phyloP scores from a whole-genome alignment of 1,140 invertebrate species.

The Diuraphis noxia region DNA sequence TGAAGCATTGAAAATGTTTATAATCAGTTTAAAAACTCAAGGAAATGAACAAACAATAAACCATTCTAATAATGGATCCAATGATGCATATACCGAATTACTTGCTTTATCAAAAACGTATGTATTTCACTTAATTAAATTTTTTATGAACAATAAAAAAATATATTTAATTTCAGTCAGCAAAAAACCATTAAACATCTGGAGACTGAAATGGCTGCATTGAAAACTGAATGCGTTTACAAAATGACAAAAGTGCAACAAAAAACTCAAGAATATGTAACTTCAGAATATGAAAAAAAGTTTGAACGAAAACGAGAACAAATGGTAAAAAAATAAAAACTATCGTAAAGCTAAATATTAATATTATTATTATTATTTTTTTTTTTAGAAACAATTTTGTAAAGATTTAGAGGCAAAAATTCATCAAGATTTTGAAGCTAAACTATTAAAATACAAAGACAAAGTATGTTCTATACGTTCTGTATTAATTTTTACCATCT shows the following conservation, averaged over 20 bases:
- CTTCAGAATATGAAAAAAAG: constrained; percentile 48
- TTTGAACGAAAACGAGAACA: constrained; percentile 47
- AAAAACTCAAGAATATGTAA: constrained; percentile 48
- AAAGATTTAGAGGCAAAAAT: constrained; percentile 41
- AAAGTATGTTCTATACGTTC: constrained; percentile 16
- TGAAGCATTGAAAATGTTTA: constrained; percentile 48
- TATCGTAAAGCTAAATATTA: background rate
- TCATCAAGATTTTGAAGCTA: constrained; percentile 46
- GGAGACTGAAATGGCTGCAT: constrained; percentile 6
- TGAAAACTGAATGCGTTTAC: constrained; percentile 28
- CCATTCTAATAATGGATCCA: background rate
- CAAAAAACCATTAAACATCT: constrained; percentile 22
- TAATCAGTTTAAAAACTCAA: constrained; percentile 34
- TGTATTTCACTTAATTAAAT: background rate
- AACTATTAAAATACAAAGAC: constrained; percentile 49
- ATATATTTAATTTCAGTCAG: constrained; percentile 17
- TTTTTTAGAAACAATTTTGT: constrained; percentile 52
- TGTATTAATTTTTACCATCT: background rate
- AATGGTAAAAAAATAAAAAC: constrained; percentile 14
- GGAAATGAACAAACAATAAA: background rate
- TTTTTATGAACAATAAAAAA: background rate
- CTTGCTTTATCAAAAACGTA: constrained; percentile 28
- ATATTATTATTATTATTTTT: background rate
- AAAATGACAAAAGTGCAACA: constrained; percentile 48
- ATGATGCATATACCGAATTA: constrained; percentile 12